These are phyloP conservation scores for Kryphioiulus occultus DNA, from an alignment of 2,888 invertebrate species.

Conservation along the genomic window DNA sequence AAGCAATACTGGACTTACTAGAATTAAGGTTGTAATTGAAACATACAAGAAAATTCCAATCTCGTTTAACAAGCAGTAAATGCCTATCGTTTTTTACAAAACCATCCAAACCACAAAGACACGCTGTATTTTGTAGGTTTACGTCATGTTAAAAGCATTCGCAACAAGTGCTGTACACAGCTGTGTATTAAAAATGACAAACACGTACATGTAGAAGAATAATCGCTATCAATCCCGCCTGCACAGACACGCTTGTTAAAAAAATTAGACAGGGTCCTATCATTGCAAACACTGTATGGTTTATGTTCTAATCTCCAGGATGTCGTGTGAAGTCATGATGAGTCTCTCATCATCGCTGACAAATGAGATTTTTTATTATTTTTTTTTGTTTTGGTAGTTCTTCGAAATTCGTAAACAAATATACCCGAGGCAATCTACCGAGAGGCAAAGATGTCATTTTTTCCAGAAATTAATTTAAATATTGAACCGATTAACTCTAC, in stretches of 20 bases:
- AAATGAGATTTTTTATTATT: neutral
- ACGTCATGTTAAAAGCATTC: neutral
- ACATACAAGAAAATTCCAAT: too few relatives aligned
- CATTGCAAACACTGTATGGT: neutral
- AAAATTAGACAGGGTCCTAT: neutral
- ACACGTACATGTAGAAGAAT: neutral
- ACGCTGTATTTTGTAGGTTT: neutral
- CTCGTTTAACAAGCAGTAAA: too few relatives aligned
- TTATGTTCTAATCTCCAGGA: conserved; percentile 5
- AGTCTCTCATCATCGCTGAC: neutral
- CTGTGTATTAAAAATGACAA: neutral
- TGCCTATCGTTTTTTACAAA: too few relatives aligned
- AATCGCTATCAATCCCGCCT: neutral
- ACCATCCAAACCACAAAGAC: neutral
- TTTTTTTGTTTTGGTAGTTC: neutral
- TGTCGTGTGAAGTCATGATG: neutral
- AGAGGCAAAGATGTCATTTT: too few relatives aligned
- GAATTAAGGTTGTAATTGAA: too few relatives aligned
- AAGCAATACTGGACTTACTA: too few relatives aligned
- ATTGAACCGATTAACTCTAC: too few relatives aligned
- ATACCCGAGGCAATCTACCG: too few relatives aligned
- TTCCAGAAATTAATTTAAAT: too few relatives aligned
- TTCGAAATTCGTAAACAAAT: neutral
- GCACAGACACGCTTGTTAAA: neutral
- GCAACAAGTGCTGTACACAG: neutral